Conservation (phyloP, 2,113 vertebrate species). For the Seriola dumerili region DNA sequence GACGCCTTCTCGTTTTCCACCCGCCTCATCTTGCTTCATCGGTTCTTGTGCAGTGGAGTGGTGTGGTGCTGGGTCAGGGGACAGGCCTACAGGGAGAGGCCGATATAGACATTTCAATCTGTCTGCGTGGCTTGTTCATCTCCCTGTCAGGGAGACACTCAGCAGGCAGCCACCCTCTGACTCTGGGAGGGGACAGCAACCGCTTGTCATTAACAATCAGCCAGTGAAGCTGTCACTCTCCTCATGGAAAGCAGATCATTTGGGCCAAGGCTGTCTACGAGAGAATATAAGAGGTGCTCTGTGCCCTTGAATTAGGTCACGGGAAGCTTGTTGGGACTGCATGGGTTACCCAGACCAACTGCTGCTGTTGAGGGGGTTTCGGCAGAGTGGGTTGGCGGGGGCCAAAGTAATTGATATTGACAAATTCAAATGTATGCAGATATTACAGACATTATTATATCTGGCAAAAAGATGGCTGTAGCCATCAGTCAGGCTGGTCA, state of each 20-base stretch:
- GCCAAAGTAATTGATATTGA: slow-evolving; percentile 56
- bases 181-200: slow-evolving; percentile 47
- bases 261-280: slow-evolving; percentile 24
- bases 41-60: slow-evolving; percentile 23
- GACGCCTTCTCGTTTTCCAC: slow-evolving; percentile 21
- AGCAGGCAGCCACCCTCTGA: slow-evolving; percentile 58
- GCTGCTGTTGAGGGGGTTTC: slow-evolving; percentile 45
- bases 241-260: slow-evolving; percentile 52
- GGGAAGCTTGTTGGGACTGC: slow-evolving; percentile 12
- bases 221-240: slow-evolving; percentile 62
- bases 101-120: slow-evolving; percentile 68
- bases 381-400: slow-evolving; percentile 1
- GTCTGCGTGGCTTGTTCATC: slow-evolving; percentile 61
- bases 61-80: slow-evolving; percentile 52
- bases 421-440: slow-evolving; percentile 67
- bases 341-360: slow-evolving; percentile 6
- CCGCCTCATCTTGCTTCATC: slow-evolving; percentile 54
- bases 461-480: slow-evolving; percentile 12
- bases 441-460: slow-evolving; percentile 51
- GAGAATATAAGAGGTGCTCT: slow-evolving; percentile 2
- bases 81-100: slow-evolving; percentile 50
- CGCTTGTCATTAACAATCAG: slow-evolving; percentile 74
- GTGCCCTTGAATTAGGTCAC: slow-evolving; percentile 63
- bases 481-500: slow-evolving; percentile 36
- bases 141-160: slow-evolving; percentile 61